Evolutionary conservation across 2,888 invertebrate genomes (phyloP).

Genomic region (Hypena proboscidalis): DNA sequence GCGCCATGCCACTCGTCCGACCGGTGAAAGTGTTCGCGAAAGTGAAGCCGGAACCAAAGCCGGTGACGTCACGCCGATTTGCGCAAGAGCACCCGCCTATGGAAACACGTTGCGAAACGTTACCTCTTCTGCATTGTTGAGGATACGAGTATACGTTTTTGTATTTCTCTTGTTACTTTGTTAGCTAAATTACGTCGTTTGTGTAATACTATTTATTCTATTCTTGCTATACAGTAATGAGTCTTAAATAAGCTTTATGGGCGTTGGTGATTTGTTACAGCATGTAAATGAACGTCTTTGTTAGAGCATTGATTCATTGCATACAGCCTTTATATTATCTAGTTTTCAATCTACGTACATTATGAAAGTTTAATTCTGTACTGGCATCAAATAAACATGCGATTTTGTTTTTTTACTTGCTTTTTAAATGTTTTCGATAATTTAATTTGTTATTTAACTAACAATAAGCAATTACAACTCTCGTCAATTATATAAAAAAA

Average conservation of each 20-base stretch:
- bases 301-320: slow-evolving; percentile 23
- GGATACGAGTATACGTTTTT: slow-evolving; percentile 53
- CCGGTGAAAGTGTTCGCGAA: slow-evolving; percentile 83
- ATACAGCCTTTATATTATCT: slow-evolving; percentile 15
- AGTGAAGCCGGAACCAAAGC: slow-evolving; percentile 81
- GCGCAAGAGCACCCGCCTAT: slow-evolving; percentile 72
- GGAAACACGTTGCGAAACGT: slow-evolving; percentile 74
- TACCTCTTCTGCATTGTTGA: slow-evolving; percentile 62
- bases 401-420: neutral
- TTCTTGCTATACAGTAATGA: slow-evolving; percentile 33
- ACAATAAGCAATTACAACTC: too few relatives aligned
- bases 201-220: slow-evolving; percentile 43
- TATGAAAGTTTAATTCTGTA: neutral
- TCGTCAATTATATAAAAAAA: too few relatives aligned
- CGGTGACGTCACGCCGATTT: slow-evolving; percentile 78
- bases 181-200: slow-evolving; percentile 42
- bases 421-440: neutral
- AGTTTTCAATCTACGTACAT: neutral
- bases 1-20: slow-evolving; percentile 54
- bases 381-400: neutral
- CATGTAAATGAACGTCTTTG: slow-evolving; percentile 17
- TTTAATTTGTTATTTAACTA: too few relatives aligned
- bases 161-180: slow-evolving; percentile 47
- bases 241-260: slow-evolving; percentile 36
- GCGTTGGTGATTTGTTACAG: slow-evolving; percentile 18